Evolutionary conservation across 2,113 vertebrate species (phyloP).

Genomic region (Tyrannus savana): DNA sequence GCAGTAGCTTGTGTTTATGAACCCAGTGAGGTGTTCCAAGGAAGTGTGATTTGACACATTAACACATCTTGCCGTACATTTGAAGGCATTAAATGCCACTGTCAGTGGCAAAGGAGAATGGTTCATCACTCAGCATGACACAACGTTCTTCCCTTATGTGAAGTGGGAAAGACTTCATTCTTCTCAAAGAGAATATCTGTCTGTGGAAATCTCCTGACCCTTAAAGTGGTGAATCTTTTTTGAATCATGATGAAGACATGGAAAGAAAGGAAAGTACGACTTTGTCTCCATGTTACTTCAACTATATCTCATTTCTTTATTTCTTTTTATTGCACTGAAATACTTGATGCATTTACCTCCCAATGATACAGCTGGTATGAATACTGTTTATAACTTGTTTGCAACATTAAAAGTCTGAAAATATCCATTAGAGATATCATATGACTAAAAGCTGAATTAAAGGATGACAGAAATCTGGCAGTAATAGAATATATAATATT

Average conservation of each 20-base stretch:
- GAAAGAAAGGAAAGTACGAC: not conserved
- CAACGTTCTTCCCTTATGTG: not conserved
- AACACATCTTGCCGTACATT: not conserved
- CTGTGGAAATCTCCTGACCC: not conserved
- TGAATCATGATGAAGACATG: not conserved
- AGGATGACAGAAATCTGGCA: slow-evolving; percentile 72
- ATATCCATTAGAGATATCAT: slow-evolving; percentile 68
- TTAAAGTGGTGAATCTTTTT: not conserved
- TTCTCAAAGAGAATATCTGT: not conserved
- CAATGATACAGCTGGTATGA: slow-evolving; percentile 53
- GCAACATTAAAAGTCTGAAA: slow-evolving; percentile 52
- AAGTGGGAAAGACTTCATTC: not conserved
- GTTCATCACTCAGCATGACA: slow-evolving; percentile 26
- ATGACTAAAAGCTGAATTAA: slow-evolving; percentile 72
- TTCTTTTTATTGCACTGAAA: slow-evolving; percentile 31
- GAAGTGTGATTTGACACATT: slow-evolving; percentile 33
- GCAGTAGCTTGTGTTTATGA: slow-evolving; percentile 13
- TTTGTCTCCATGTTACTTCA: not conserved
- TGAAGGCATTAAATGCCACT: not conserved
- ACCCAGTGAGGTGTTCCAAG: slow-evolving; percentile 24
- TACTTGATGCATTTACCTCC: slow-evolving; percentile 14
- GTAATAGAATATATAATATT: slow-evolving; percentile 29
- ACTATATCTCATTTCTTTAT: not conserved
- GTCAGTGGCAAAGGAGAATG: not conserved
- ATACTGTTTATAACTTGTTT: slow-evolving; percentile 64